Evolutionary conservation across 2,113 vertebrate genomes (phyloP), one percentile per base, ranked within the genome.

Genomic region (Bungarus multicinctus): DNA sequence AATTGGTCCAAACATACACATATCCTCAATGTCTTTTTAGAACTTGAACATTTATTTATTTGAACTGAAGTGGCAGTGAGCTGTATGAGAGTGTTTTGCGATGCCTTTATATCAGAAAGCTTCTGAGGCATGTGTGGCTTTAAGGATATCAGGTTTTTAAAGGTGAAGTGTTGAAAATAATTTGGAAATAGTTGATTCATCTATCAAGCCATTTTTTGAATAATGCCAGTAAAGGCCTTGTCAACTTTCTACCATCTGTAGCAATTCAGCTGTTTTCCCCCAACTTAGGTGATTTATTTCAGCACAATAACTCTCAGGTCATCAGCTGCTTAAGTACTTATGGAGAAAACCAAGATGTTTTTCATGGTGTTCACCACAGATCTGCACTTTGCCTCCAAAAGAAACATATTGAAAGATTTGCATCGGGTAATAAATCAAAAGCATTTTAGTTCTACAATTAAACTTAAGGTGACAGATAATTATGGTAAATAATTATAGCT

Each of bases 251-350:
- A 89, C 50, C 93, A 93, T 88, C 96, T 95, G 91, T 7, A 34
- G 95, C 94, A 96, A 96, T 93, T 16, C 91, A 96, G 96, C 93
- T 93, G 93, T 64, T 85, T 94, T 18, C 0, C 16, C 47, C 50
- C 94, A 94, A 96, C 60, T 8, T 0, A 55, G 64, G 88, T 97
- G 96, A 97, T 95, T 98, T 97, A 97, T 97, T 97, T 95, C 96
- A 96, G 95, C 95, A 94, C 93, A 93, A 95, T 93, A 96, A 95
- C 96, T 95, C 95, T 93, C 88, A 89, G 94, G 92, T 86, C 93
- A 96, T 95, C 97, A 97, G 97, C 97, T 98, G 97, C 95, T 97
- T 96, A 97, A 97, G 95, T 94, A 95, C 95, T 97, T 97, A 95
- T 94, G 58, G 90, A 95, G 94, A 96, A 43, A 93, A 85, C 96